Evolutionary conservation across 2,113 vertebrate genomes (phyloP).

Genomic region (Sphaerodactylus townsendi): DNA sequence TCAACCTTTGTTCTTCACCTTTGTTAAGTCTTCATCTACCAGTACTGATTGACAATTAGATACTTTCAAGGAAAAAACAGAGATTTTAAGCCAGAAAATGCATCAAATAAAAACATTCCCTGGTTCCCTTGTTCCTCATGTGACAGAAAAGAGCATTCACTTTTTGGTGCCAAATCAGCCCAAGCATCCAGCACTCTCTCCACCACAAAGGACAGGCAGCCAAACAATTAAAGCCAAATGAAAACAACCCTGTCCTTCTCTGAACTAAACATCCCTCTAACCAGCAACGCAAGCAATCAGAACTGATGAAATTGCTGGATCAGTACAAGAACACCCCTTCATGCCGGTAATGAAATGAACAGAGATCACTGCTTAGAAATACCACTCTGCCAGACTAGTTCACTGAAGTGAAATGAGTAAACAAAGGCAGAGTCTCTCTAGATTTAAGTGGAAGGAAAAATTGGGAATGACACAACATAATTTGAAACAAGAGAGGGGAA

Average conservation of each 20-base stretch:
- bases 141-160: neutral
- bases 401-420: neutral
- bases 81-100: neutral
- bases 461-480: neutral
- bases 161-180: neutral
- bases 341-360: neutral
- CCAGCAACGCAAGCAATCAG: neutral
- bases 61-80: neutral
- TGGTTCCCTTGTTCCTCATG: neutral
- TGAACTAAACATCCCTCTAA: neutral
- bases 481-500: neutral
- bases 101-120: neutral
- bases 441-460: neutral
- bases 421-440: neutral
- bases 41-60: neutral
- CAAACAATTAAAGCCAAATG: constrained; percentile 7
- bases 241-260: constrained; percentile 6
- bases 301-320: neutral
- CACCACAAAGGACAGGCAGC: neutral
- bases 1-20: neutral
- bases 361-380: neutral
- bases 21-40: neutral
- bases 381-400: too few relatives aligned
- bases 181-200: neutral
- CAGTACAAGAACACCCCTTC: neutral